Percentiles rank a stretch among this genome's conserved stretches.
phyloP scores from a whole-genome alignment of 2,888 invertebrate genomes.

The Prenolepis imparis region DNA sequence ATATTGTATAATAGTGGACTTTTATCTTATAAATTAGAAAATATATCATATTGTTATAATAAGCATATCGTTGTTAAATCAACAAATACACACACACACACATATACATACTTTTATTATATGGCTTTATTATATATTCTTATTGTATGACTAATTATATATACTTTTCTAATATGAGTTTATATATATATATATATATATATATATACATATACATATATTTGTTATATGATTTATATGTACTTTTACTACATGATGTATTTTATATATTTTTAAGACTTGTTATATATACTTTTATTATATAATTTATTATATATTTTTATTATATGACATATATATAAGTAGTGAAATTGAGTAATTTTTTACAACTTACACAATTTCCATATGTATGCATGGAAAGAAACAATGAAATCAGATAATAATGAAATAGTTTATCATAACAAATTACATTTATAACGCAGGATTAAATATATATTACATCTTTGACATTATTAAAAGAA shows the following conservation, averaged over 20 bases:
- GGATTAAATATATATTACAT: not conserved
- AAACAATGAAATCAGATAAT: conserved; percentile 57
- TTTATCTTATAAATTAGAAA: conserved; percentile 3
- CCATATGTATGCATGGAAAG: conserved; percentile 63
- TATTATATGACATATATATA: not conserved
- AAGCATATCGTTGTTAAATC: not conserved
- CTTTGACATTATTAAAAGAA: not conserved
- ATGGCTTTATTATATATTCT: too few relatives aligned
- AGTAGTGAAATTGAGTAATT: not conserved
- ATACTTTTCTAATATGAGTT: not conserved
- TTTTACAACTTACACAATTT: conserved; percentile 66
- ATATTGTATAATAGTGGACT: conserved; percentile 8
- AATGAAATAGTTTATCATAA: conserved; percentile 21
- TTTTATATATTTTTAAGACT: too few relatives aligned
- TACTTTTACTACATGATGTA: too few relatives aligned
- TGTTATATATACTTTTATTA: too few relatives aligned
- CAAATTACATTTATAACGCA: not conserved
- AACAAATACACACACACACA: not conserved
- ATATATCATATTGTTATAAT: not conserved
- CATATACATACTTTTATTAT: too few relatives aligned
- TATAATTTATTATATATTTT: not conserved
- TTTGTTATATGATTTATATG: too few relatives aligned
- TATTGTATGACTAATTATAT: too few relatives aligned
- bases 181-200: not conserved
- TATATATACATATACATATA: too few relatives aligned